phyloP scores from a whole-genome alignment of 2,888 invertebrate genomes.

The Ceriagrion tenellum region DNA sequence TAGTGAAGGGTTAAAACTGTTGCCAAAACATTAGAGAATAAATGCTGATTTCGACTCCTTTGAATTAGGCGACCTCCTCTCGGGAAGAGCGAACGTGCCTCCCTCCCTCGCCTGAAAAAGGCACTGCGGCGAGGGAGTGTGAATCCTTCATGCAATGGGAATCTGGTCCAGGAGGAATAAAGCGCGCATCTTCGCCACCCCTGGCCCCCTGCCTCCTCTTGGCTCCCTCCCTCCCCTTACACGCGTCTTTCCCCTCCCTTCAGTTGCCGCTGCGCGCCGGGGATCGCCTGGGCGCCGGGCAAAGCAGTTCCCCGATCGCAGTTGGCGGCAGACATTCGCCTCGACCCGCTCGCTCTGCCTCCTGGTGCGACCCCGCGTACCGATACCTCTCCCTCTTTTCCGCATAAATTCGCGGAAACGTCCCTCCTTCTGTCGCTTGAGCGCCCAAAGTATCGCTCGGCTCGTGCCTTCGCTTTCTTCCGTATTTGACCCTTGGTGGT shows the following conservation, averaged over 20 bases:
- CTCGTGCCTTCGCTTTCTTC: too few species aligned
- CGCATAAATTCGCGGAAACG: not conserved
- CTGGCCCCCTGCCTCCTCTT: not conserved
- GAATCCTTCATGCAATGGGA: too few species aligned
- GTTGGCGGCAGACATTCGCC: not conserved
- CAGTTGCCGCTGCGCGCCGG: not conserved
- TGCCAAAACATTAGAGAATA: too few species aligned
- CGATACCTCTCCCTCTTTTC: not conserved
- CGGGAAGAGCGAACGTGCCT: too few species aligned
- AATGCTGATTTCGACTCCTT: too few species aligned
- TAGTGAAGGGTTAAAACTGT: too few species aligned
- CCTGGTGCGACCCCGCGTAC: not conserved
- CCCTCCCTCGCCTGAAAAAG: too few species aligned
- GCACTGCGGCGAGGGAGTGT: too few species aligned
- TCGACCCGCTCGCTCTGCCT: not conserved
- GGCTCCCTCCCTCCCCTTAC: not conserved
- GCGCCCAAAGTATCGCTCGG: not conserved
- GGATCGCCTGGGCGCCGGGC: not conserved
- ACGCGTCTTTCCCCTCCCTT: not conserved
- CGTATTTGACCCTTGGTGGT: too few species aligned
- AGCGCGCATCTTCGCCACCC: not conserved
- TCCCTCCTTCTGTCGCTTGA: not conserved
- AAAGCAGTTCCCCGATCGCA: not conserved
- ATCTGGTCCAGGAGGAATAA: too few species aligned
- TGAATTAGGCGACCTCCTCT: too few species aligned